Evolutionary conservation across 2,888 invertebrate genomes (phyloP), one percentile per base, ranked within the genome.

Genomic region (Mesorhabditis sp.): DNA sequence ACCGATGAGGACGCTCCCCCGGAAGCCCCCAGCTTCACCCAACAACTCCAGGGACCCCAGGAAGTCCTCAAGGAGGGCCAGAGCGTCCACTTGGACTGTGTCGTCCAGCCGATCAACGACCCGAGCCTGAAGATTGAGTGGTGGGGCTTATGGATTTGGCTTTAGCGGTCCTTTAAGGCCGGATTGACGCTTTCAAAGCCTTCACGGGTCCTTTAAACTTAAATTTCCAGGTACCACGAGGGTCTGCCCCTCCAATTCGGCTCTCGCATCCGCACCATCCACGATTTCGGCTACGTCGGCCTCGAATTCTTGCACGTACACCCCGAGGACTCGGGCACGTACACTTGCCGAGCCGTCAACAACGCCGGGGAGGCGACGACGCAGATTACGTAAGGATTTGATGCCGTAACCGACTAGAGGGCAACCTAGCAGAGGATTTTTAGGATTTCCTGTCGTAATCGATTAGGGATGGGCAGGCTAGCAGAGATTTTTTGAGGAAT

Each of bases 231-330:
- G 94, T 94, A 93, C 90, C 94, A 93, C 86, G 94, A 98, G 86
- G 94, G 92, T 45, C 92, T 94, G 86, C 89, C 92, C 2, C 85
- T 89, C 61, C 77, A 78, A 71, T 80, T 80, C 68, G 96, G 95
- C 89, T 95, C 95, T 79, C 91, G 97, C 86, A 93, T 93, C 86
- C 94, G 94, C 63, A 94, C 95, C 7, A 93, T 95, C 92, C 94
- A 96, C 86, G 97, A 98, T 87, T 96, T 97, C 86, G 97, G 97
- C 66, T 96, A 95, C 86, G 96, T 96, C 43, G 94, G 95, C 41
- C 83, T 89, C 70, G 88, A 95, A 71, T 81, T 84, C 75, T 72
- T 80, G 65, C 82, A 84, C 71, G 71, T 82, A 10, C 79, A 80
- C 64, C 80, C 83, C n/a, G 81, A 81, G 61, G 88, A 89, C 79